A percentile compares a stretch with the other conserved stretches of the same genome.
Conservation (phyloP, 2,113 vertebrate genomes). For the Xiphias gladius region DNA sequence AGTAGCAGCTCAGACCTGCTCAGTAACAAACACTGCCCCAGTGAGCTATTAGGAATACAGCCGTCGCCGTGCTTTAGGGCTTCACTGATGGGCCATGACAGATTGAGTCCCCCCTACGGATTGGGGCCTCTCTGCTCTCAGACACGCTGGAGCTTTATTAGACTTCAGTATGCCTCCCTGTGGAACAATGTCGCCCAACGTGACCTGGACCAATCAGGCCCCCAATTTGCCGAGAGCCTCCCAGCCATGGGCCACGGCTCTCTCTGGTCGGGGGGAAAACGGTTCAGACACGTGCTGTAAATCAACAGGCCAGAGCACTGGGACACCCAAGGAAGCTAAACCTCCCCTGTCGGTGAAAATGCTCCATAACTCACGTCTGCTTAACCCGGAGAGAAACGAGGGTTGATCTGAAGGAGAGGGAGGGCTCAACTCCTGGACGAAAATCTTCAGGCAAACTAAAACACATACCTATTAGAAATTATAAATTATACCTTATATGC, state of each 20-base stretch:
- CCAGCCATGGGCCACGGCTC: neutral
- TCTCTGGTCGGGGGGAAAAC: slow-evolving; percentile 38
- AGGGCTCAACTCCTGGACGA: neutral
- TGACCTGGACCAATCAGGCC: slow-evolving; percentile 37
- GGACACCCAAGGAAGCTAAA: slow-evolving; percentile 64
- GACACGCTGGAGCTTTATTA: slow-evolving; percentile 69
- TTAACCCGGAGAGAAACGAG: slow-evolving; percentile 43
- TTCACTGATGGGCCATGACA: slow-evolving; percentile 68
- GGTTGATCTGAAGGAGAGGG: slow-evolving; percentile 9
- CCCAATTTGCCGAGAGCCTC: slow-evolving; percentile 35
- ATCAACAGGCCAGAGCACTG: slow-evolving; percentile 69
- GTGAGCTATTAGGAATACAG: slow-evolving; percentile 56
- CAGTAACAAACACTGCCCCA: slow-evolving; percentile 52
- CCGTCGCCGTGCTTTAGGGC: slow-evolving; percentile 54
- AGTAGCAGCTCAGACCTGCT: slow-evolving; percentile 49
- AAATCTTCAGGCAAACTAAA: slow-evolving; percentile 21
- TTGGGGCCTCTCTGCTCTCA: slow-evolving; percentile 54
- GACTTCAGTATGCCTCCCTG: slow-evolving; percentile 57
- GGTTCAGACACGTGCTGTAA: slow-evolving; percentile 50
- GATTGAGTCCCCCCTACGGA: slow-evolving; percentile 65
- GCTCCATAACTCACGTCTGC: slow-evolving; percentile 70
- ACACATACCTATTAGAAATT: slow-evolving; percentile 8
- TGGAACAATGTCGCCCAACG: slow-evolving; percentile 55
- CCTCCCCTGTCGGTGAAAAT: slow-evolving; percentile 59
- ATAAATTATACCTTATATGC: slow-evolving; percentile 56